phyloP scores from a whole-genome alignment of 2,888 invertebrate species.

The Hoplodrina blanda region DNA sequence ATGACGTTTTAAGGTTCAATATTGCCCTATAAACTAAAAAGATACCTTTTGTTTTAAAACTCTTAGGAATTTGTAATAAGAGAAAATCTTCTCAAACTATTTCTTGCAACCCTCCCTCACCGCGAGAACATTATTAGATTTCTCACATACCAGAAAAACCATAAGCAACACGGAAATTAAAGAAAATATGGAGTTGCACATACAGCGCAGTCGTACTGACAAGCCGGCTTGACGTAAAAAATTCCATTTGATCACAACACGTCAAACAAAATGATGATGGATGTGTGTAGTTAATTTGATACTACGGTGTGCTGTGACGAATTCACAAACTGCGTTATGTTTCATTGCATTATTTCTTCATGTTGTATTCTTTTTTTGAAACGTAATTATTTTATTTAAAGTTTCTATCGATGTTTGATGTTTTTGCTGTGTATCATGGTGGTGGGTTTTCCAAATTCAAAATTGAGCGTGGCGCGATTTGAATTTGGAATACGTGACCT shows the following conservation, averaged over 20 bases:
- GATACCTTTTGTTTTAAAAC: no score
- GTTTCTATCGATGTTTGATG: conserved; percentile 53
- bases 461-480: conserved; percentile 31
- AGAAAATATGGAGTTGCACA: conserved; percentile 62
- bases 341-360: conserved; percentile 56
- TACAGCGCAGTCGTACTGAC: conserved; percentile 67
- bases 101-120: neutral
- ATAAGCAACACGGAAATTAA: conserved; percentile 65
- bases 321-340: conserved; percentile 64
- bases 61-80: neutral
- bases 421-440: conserved; percentile 32
- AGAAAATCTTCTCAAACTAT: conserved; percentile 10
- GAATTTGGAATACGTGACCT: neutral
- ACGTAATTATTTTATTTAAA: conserved; percentile 63
- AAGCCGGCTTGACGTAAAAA: conserved; percentile 68
- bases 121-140: conserved; percentile 48
- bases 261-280: conserved; percentile 81
- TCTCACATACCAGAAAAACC: conserved; percentile 55
- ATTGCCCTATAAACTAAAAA: no score
- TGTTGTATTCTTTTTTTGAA: conserved; percentile 44
- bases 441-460: conserved; percentile 24
- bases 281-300: conserved; percentile 67
- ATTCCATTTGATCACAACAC: conserved; percentile 77
- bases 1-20: no score
- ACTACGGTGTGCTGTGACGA: conserved; percentile 66